These are phyloP conservation scores for Leptopilina clavipes DNA, from an alignment of 1,140 invertebrate genomes.

Conservation along the genomic window DNA sequence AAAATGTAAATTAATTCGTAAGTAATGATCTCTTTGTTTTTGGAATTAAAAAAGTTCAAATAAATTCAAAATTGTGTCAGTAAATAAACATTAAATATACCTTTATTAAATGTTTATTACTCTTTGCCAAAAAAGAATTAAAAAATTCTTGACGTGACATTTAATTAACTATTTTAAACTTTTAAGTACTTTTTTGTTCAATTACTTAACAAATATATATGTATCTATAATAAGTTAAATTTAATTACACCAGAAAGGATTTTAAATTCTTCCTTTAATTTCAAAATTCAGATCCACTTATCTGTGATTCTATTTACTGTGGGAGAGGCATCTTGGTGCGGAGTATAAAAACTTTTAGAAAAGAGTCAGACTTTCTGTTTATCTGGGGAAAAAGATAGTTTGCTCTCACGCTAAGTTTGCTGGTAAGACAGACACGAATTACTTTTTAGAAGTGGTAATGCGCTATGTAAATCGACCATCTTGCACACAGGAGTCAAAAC, in stretches of 20 bases:
- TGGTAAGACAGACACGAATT: slow-evolving; percentile 13
- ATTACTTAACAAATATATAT: too few species aligned
- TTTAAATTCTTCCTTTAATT: not conserved
- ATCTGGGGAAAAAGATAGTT: slow-evolving; percentile 43
- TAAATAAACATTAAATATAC: too few species aligned
- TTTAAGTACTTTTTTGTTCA: too few species aligned
- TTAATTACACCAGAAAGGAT: not conserved
- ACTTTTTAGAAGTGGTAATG: slow-evolving; percentile 52
- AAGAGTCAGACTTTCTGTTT: slow-evolving; percentile 31
- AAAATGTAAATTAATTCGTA: too few species aligned
- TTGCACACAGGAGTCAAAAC: slow-evolving; percentile 37
- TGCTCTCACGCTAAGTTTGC: not conserved
- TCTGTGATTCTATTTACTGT: not conserved
- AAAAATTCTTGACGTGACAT: too few species aligned
- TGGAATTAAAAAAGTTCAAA: too few species aligned
- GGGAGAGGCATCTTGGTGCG: not conserved
- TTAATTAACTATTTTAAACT: too few species aligned
- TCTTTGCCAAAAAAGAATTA: too few species aligned
- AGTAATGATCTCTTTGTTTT: too few species aligned
- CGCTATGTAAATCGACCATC: slow-evolving; percentile 57
- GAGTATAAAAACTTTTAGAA: not conserved
- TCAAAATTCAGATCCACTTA: slow-evolving; percentile 1
- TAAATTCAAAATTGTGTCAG: too few species aligned
- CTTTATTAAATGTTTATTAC: too few species aligned
- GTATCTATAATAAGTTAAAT: too few species aligned